A percentile compares a stretch with the other conserved stretches of the same genome.
Conservation (phyloP, 1,140 invertebrate species). For the Hylyphantes graminicola region DNA sequence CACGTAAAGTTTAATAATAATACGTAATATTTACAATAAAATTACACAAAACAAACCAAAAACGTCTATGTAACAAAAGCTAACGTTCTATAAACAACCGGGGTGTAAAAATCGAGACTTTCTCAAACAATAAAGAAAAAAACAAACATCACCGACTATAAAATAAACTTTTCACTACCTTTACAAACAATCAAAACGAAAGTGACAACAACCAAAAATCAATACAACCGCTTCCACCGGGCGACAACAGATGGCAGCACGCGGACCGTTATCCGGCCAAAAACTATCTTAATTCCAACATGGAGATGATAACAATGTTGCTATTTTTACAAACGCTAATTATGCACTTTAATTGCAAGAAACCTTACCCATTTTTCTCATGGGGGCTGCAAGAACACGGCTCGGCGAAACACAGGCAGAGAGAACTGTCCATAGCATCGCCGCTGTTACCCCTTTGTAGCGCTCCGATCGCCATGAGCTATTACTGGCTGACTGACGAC, state of each 20-base stretch:
- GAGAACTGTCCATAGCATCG: conserved; percentile 57
- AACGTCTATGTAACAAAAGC: neutral
- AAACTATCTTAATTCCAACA: neutral
- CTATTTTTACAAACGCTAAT: conserved; percentile 13
- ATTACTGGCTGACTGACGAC: conserved; percentile 58
- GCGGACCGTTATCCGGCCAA: neutral
- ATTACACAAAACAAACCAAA: conserved; percentile 7
- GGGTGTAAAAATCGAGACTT: neutral
- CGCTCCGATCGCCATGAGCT: conserved; percentile 55
- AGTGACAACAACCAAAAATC: conserved; percentile 33
- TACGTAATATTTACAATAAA: neutral
- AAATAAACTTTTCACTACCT: conserved; percentile 48
- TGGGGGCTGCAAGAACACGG: conserved; percentile 39
- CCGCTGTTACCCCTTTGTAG: conserved; percentile 29
- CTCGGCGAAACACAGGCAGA: conserved; percentile 53
- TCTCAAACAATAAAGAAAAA: neutral
- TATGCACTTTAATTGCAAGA: conserved; percentile 19
- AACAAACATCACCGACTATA: conserved; percentile 10
- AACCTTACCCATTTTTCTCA: conserved; percentile 53
- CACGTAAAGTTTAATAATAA: too few species aligned
- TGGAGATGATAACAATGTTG: conserved; percentile 16
- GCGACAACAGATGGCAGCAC: conserved; percentile 44
- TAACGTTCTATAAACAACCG: conserved; percentile 4
- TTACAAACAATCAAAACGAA: conserved; percentile 54
- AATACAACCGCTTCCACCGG: conserved; percentile 15